Base-by-base conservation (phyloP, 2,113 vertebrate genomes). In the Tenrec ecaudatus region DNA sequence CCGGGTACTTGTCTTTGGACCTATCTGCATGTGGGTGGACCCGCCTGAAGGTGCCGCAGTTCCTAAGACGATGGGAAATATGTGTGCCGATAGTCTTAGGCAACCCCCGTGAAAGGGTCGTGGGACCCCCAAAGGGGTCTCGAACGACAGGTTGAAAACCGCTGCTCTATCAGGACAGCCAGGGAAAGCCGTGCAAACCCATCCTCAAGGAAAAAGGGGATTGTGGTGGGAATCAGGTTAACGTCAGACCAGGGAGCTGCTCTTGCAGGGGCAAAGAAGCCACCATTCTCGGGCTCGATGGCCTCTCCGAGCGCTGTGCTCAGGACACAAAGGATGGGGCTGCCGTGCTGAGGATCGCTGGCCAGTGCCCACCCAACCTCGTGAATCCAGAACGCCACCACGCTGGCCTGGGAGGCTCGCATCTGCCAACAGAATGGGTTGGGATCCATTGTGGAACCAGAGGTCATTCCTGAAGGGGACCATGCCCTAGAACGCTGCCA, bases 351-450 rank as follows among this genome's bases (percentile, higher is more conserved):
- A 99, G 99, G 98, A 99, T 99, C 95, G 98, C 98, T 0, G 98
- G 98, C 77, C 95, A 98, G 92, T 99, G 99, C 94, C 99, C 99
- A 0, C 99, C 99, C 19, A 94, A 98, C 38, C 99, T 99, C 0
- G 98, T 98, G 69, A 40, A 99, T 99, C 80, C 98, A 99, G 81
- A 99, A 99, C 96, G 99, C 99, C 94, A 99, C 99, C 0, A 97
- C 99, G 6, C 94, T 99, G 36, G 99, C 99, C 73, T 98, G 99
- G 98, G 99, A 99, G 3, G 99, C 99, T 96, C 99, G 99, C 95
- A 99, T 99, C 97, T 99, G 99, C 96, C 99, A 99, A 98, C 99
- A 99, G 99, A 98, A 99, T 78, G 99, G 99, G 47, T 97, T 99
- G 96, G 99, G 99, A 86, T 99, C 99, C 33, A 99, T 99, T 33